phyloP scores from a whole-genome alignment of 2,888 invertebrate species.

The Eilema griseolum region DNA sequence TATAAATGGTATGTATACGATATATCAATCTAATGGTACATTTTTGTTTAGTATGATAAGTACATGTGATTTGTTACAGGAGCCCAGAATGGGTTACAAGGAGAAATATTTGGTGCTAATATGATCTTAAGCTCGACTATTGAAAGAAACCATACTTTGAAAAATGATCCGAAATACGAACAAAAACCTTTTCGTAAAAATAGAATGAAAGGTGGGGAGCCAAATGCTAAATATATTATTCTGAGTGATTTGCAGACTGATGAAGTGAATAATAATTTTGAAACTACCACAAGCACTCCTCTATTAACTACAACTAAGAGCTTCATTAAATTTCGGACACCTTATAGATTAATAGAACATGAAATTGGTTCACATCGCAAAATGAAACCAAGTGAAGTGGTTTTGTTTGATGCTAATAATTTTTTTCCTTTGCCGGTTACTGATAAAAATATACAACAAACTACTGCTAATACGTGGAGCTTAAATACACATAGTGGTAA shows the following conservation, averaged over 20 bases:
- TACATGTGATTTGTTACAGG: slow-evolving; percentile 64
- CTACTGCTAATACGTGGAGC: slow-evolving; percentile 10
- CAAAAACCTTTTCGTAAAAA: slow-evolving; percentile 70
- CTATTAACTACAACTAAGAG: slow-evolving; percentile 50
- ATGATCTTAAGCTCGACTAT: slow-evolving; percentile 88
- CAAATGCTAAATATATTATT: slow-evolving; percentile 65
- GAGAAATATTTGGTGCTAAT: slow-evolving; percentile 89
- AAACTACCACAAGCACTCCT: slow-evolving; percentile 39
- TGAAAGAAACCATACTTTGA: slow-evolving; percentile 71
- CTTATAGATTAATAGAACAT: slow-evolving; percentile 61
- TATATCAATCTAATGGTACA: neutral
- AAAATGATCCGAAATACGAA: slow-evolving; percentile 61
- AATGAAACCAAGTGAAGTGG: neutral
- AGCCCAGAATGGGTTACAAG: slow-evolving; percentile 89
- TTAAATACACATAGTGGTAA: slow-evolving; percentile 48
- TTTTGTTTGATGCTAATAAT: neutral
- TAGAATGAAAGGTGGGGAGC: slow-evolving; percentile 59
- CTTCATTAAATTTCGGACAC: slow-evolving; percentile 60
- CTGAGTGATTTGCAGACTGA: slow-evolving; percentile 69
- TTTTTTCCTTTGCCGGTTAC: slow-evolving; percentile 12
- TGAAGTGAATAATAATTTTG: slow-evolving; percentile 63
- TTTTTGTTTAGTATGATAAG: neutral
- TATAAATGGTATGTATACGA: slow-evolving; percentile 84
- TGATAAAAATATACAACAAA: neutral
- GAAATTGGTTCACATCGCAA: slow-evolving; percentile 54